phyloP scores from a whole-genome alignment of 2,888 invertebrate genomes.

The Ctenicera cuprea region DNA sequence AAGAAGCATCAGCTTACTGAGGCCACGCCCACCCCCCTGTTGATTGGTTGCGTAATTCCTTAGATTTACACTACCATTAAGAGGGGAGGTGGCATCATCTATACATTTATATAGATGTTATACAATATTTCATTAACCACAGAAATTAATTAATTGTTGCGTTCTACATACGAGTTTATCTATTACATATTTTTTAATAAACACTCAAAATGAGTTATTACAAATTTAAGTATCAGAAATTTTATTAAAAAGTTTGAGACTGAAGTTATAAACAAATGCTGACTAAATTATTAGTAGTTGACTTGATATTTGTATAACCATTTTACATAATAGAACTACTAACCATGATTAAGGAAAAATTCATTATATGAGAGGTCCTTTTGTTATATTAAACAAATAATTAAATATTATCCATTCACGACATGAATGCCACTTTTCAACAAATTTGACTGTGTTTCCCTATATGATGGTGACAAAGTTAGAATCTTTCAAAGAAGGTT shows the following conservation, averaged over 20 bases:
- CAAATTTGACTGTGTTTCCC: no score
- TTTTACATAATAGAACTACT: no score
- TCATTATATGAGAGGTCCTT: no score
- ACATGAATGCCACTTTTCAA: no score
- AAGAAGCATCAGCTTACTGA: slow-evolving; percentile 97
- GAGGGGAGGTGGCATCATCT: slow-evolving; percentile 62
- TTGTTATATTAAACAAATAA: no score
- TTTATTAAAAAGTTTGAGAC: slow-evolving; percentile 52
- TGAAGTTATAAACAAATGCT: slow-evolving; percentile 49
- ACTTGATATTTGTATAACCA: background rate
- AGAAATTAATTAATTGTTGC: slow-evolving; percentile 26
- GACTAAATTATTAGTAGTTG: slow-evolving; percentile 33
- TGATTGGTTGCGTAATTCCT: slow-evolving; percentile 71
- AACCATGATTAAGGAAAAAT: no score
- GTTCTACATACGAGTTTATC: slow-evolving; percentile 32
- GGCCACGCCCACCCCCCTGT: slow-evolving; percentile 74
- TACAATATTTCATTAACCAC: slow-evolving; percentile 14
- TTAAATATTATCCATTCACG: no score
- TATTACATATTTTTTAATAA: slow-evolving; percentile 34
- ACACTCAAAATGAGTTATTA: slow-evolving; percentile 43
- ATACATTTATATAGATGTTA: slow-evolving; percentile 30
- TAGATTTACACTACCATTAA: slow-evolving; percentile 71
- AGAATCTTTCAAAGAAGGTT: no score
- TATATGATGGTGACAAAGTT: no score
- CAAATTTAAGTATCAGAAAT: slow-evolving; percentile 45